A percentile compares a stretch with the other conserved stretches of the same genome.
Conservation (phyloP, 30 jellyfish, hydroid and myxozoan species). For the Morbakka virulenta region DNA sequence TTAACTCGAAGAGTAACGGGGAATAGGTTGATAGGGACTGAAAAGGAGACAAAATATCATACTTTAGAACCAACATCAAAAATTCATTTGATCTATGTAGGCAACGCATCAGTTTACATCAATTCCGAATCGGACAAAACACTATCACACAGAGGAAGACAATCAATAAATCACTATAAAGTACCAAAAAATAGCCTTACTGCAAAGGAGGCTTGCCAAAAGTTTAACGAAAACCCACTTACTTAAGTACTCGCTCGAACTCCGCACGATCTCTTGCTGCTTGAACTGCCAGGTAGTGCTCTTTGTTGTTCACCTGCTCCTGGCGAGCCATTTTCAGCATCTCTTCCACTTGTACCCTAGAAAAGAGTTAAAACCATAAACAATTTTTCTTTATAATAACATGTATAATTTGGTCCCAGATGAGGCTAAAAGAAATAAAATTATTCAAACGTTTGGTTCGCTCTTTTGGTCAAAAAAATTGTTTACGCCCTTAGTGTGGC, state of each 20-base stretch:
- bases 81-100: no score
- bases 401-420: no score
- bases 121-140: no score
- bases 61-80: no score
- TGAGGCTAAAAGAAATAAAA: no score
- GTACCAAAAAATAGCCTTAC: no score
- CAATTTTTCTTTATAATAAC: neutral
- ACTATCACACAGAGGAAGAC: neutral
- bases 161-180: neutral
- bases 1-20: no score
- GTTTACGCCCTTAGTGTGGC: no score
- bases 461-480: neutral
- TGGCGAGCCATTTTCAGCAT: constrained; percentile 85
- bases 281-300: constrained; percentile 94
- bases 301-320: constrained; percentile 79
- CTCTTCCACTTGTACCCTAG: constrained; percentile 74
- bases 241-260: constrained; percentile 91
- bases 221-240: constrained; percentile 12
- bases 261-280: constrained; percentile 99
- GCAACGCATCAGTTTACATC: no score
- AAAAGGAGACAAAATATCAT: no score
- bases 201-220: no score
- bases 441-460: neutral
- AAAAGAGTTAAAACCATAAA: neutral
- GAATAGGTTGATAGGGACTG: no score